Evolutionary conservation across 2,113 vertebrate species (phyloP).

Genomic region (Prionailurus bengalensis): DNA sequence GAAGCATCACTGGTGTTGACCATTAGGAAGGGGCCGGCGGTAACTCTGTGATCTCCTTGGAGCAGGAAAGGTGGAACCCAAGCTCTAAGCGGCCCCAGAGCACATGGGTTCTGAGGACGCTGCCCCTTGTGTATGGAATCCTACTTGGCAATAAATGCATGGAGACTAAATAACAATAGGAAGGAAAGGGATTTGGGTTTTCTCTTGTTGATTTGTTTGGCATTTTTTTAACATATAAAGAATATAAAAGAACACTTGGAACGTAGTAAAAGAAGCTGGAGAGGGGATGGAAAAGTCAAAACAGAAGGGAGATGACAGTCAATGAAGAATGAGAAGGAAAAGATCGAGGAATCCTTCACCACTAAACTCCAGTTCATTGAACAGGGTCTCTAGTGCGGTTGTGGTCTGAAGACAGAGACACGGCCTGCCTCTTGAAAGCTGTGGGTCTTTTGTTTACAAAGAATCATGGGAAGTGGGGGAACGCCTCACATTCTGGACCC

Average conservation of each 20-base stretch:
- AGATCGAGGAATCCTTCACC: neutral
- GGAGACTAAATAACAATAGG: neutral
- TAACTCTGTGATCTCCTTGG: neutral
- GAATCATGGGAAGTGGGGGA: neutral
- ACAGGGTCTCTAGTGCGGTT: neutral
- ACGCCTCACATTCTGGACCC: neutral
- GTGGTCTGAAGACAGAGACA: neutral
- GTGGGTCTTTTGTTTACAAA: neutral
- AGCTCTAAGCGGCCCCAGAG: rapidly evolving
- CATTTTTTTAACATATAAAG: neutral
- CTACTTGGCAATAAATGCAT: neutral
- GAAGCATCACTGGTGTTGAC: neutral
- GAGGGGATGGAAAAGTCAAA: neutral
- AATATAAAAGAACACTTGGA: neutral
- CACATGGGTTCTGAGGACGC: neutral
- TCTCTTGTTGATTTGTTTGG: neutral
- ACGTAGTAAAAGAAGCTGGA: neutral
- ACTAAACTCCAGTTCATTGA: neutral
- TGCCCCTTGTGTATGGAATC: rapidly evolving
- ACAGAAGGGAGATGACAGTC: neutral
- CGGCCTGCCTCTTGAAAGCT: neutral
- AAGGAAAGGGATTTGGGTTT: neutral
- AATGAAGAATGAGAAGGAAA: neutral
- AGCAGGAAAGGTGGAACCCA: neutral
- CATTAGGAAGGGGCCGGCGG: neutral